phyloP scores from a whole-genome alignment of 2,113 vertebrate genomes.

The Ptilonorhynchus violaceus region DNA sequence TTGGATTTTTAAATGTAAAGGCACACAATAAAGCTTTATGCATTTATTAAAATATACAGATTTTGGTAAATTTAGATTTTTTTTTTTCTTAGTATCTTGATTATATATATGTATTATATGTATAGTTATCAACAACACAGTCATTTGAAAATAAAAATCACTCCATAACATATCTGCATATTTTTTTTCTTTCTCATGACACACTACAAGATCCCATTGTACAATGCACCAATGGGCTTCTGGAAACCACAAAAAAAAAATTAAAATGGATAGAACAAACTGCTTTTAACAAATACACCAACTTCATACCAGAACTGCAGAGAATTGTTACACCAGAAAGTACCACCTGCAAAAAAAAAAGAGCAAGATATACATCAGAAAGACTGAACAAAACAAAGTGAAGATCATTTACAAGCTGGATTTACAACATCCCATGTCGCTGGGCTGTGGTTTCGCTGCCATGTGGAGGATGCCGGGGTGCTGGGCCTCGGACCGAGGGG shows the following conservation, averaged over 20 bases:
- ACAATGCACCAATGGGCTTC: slow-evolving; percentile 85
- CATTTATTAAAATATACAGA: slow-evolving; percentile 88
- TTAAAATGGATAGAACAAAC: slow-evolving; percentile 57
- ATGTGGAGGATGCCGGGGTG: slow-evolving; percentile 33
- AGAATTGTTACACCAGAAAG: slow-evolving; percentile 85
- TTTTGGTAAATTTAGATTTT: slow-evolving; percentile 78
- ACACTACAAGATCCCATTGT: slow-evolving; percentile 87
- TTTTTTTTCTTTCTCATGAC: slow-evolving; percentile 85
- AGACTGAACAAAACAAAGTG: slow-evolving; percentile 73
- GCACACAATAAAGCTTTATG: slow-evolving; percentile 82
- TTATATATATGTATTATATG: slow-evolving; percentile 43
- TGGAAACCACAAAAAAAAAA: slow-evolving; percentile 70
- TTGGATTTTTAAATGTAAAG: slow-evolving; percentile 67
- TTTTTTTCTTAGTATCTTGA: slow-evolving; percentile 66
- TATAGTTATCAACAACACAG: slow-evolving; percentile 71
- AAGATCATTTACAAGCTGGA: slow-evolving; percentile 74
- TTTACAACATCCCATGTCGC: slow-evolving; percentile 56
- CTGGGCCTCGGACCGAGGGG: neutral
- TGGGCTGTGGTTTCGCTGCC: slow-evolving; percentile 45
- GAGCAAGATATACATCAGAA: slow-evolving; percentile 78
- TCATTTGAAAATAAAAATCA: slow-evolving; percentile 80
- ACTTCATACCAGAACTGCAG: slow-evolving; percentile 78
- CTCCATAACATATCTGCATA: slow-evolving; percentile 80
- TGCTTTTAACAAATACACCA: slow-evolving; percentile 80
- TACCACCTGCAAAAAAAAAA: slow-evolving; percentile 61